Evolutionary conservation across 2,888 invertebrate genomes (phyloP), one percentile per base, ranked within the genome.

Genomic region (Lycophotia porphyrea): DNA sequence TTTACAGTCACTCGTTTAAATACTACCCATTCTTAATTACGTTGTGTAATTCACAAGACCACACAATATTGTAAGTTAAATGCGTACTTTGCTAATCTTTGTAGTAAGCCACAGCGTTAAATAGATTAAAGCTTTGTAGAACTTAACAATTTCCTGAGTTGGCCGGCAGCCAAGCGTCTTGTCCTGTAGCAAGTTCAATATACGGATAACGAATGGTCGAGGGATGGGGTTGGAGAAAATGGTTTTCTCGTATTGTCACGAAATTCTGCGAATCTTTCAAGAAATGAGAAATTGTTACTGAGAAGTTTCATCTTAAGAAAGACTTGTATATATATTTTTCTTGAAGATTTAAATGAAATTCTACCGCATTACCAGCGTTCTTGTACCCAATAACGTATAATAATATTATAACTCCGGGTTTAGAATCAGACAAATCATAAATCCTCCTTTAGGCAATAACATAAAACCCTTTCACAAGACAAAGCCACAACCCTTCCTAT

Each of bases 51-150:
- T 31, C 34, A 61, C 21, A 44, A 31, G 18, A 47, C 36, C 31
- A 31, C 13, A 44, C 44, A 52, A 36, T 52, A 44, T 42, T n/a
- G 52, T 42, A 73, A 15, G n/a, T 65, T 65, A 2, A 52, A 72
- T 68, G 36, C 24, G 44, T 64, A 36, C 44, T 67, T 61, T 13
- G 58, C 15, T 21, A 49, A n/a, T 34, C 44, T 44, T 44, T 61
- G 49, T 76, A 74, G 47, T 58, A 66, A 68, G 44, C 61, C 63
- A 36, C 64, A 76, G 68, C 78, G 78, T 76, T 85, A 74, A 64
- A 82, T 69, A 75, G 74, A 80, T 82, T 87, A 76, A 85, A 86
- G 82, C 71, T 81, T 86, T 79, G 70, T 77, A 79, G 55, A 81
- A 85, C 71, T 79, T 67, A 79, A 85, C 67, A 81, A 61, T 78